These are phyloP conservation scores for Chaetogeoica ovagalla DNA, from an alignment of 2,888 invertebrate genomes.

Conservation along the genomic window DNA sequence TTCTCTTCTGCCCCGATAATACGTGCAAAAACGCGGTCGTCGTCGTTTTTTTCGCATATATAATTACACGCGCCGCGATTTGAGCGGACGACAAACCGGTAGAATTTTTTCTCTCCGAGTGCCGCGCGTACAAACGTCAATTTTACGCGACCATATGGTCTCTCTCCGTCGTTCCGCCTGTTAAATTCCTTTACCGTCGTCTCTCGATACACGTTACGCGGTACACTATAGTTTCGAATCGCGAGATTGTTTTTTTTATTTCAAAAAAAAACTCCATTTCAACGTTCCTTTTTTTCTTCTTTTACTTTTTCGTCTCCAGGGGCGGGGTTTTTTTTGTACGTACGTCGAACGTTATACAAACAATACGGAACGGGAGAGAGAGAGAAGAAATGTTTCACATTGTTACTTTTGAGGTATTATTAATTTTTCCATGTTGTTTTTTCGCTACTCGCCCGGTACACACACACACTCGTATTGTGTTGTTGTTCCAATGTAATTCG, in stretches of 20 bases:
- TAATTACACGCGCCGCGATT: background rate
- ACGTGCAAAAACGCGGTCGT: too few species aligned
- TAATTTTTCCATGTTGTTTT: conserved; percentile 33
- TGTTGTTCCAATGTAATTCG: conserved; percentile 50
- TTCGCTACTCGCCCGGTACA: conserved; percentile 8
- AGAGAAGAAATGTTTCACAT: conserved; percentile 42
- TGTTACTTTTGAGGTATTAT: conserved; percentile 47
- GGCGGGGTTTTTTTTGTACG: too few species aligned
- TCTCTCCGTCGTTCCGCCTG: conserved; percentile 1
- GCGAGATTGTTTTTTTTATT: too few species aligned
- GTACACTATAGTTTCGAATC: background rate
- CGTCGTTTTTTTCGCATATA: background rate
- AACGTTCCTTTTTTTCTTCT: conserved; percentile 5
- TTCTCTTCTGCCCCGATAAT: too few species aligned
- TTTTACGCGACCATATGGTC: conserved; percentile 41
- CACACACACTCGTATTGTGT: conserved; percentile 5
- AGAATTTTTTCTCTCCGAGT: conserved; percentile 30
- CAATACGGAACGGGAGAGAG: conserved; percentile 25
- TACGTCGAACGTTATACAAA: conserved; percentile 25
- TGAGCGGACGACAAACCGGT: background rate
- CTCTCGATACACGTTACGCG: background rate
- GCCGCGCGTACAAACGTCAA: conserved; percentile 16
- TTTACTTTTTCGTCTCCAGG: background rate
- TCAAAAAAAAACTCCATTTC: conserved; percentile 1
- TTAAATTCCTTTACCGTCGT: conserved; percentile 29